Conservation (phyloP, 2,797 vertebrate species). For the Clamator glandarius region DNA sequence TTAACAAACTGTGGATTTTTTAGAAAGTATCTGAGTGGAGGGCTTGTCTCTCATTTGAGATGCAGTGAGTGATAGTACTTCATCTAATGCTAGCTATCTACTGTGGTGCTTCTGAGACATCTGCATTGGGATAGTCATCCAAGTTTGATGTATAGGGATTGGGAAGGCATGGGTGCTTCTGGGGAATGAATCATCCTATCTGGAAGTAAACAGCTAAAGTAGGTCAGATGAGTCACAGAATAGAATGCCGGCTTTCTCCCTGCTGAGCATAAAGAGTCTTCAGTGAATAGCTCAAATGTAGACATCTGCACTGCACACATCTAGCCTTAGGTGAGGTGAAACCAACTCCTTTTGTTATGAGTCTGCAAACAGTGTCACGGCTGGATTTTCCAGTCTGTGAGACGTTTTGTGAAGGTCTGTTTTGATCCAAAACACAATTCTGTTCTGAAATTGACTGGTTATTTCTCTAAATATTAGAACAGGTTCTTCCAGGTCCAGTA, state of each 20-base stretch:
- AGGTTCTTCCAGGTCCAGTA: not conserved
- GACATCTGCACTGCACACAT: not conserved
- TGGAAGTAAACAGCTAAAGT: slow-evolving; percentile 18
- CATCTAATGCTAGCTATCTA: not conserved
- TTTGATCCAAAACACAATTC: not conserved
- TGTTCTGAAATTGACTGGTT: not conserved
- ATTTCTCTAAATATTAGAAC: not conserved
- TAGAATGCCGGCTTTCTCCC: not conserved
- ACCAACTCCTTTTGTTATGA: not conserved
- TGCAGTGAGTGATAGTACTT: not conserved
- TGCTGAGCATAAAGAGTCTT: not conserved
- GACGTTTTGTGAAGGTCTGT: not conserved
- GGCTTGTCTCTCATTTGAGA: not conserved
- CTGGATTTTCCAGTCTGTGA: not conserved
- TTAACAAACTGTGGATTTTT: not conserved
- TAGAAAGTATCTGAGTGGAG: not conserved
- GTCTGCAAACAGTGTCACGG: not conserved
- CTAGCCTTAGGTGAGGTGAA: not conserved
- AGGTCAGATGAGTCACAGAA: not conserved
- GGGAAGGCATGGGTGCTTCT: not conserved
- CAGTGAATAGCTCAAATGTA: not conserved
- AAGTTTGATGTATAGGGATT: not conserved
- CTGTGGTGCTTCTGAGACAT: not conserved
- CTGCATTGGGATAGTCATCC: not conserved
- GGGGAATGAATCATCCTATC: not conserved